phyloP scores from a whole-genome alignment of 2,888 invertebrate genomes.

The Physocephala rufipes region DNA sequence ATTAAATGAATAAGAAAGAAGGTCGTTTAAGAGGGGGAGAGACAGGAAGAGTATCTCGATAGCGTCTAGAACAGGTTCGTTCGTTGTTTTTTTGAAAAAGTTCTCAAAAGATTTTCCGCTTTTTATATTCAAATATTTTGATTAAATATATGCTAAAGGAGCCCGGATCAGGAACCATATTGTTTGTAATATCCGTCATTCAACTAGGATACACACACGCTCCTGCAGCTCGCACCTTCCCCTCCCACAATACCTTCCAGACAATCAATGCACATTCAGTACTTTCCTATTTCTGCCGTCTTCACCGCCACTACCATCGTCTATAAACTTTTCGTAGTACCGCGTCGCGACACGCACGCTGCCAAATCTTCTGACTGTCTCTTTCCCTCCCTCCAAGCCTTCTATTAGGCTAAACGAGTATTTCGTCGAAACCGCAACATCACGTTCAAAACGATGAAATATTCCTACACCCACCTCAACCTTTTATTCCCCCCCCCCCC shows the following conservation, averaged over 20 bases:
- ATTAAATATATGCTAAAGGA: too few relatives aligned
- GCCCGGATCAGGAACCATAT: not conserved
- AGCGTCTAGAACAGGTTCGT: too few relatives aligned
- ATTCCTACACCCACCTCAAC: conserved; percentile 5
- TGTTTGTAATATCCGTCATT: not conserved
- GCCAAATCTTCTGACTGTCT: not conserved
- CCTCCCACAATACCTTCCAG: too few relatives aligned
- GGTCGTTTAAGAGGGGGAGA: too few relatives aligned
- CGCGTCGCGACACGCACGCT: not conserved
- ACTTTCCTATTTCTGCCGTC: conserved; percentile 21
- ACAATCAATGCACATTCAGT: conserved; percentile 36
- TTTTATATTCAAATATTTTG: too few relatives aligned
- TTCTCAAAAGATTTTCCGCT: not conserved
- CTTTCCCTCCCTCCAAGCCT: not conserved
- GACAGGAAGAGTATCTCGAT: too few relatives aligned
- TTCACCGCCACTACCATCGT: conserved; percentile 29
- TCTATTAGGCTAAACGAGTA: too few relatives aligned
- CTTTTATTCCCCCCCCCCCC: conserved; percentile 18
- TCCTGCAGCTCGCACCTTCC: not conserved
- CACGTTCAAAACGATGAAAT: conserved; percentile 11
- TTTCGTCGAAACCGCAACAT: conserved; percentile 18
- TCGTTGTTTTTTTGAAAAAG: too few relatives aligned
- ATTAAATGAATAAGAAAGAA: too few relatives aligned
- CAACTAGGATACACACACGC: conserved; percentile 34
- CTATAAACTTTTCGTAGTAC: too few relatives aligned